A percentile compares a stretch with the other conserved stretches of the same genome.
These are phyloP conservation scores for Artibeus jamaicensis DNA, from an alignment of 2,797 vertebrate species.

Conservation along the genomic window DNA sequence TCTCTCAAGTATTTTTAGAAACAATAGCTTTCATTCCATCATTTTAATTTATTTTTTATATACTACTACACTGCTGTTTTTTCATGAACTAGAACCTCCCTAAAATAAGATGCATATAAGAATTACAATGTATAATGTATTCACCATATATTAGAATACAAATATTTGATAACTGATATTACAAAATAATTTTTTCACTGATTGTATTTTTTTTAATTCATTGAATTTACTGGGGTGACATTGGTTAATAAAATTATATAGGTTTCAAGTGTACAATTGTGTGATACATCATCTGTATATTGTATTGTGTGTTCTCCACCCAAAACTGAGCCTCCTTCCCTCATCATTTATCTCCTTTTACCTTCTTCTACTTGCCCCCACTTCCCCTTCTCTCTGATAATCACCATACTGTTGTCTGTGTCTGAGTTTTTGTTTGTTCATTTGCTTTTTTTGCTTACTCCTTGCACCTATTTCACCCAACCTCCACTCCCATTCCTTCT, in stretches of 20 bases:
- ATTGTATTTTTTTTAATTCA: background rate
- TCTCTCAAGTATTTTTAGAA: background rate
- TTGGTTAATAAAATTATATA: too few relatives aligned
- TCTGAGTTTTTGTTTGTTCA: background rate
- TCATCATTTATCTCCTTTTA: too few relatives aligned
- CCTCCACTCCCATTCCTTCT: background rate
- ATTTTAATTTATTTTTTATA: background rate
- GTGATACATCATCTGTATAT: too few relatives aligned
- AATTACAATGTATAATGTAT: background rate
- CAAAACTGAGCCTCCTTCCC: too few relatives aligned
- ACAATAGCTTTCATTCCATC: background rate
- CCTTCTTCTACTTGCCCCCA: background rate
- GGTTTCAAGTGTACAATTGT: too few relatives aligned
- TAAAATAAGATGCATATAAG: background rate
- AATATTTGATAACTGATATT: background rate
- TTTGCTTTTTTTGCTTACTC: background rate
- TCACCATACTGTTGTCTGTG: background rate
- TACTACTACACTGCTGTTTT: background rate
- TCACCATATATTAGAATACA: background rate
- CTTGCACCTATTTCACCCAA: background rate
- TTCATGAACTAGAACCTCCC: background rate
- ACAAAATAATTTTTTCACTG: background rate
- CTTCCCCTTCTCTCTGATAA: background rate
- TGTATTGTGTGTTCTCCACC: too few relatives aligned
- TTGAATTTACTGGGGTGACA: too few relatives aligned